phyloP scores from a whole-genome alignment of 2,113 vertebrate genomes.

The Dissostichus mawsoni region DNA sequence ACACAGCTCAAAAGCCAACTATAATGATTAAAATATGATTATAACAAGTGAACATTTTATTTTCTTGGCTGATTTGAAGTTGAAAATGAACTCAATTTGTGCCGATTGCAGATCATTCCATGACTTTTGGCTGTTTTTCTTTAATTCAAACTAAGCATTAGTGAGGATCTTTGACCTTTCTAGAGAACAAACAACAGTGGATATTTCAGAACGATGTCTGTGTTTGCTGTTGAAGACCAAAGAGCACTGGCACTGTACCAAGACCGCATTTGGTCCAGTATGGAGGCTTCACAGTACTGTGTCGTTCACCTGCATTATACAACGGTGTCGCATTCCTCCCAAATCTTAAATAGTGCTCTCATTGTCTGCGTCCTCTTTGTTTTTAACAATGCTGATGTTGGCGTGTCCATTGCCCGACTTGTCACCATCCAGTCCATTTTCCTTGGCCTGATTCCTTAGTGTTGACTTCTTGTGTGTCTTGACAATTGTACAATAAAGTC shows the following conservation, averaged over 20 bases:
- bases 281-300: slow-evolving; percentile 15
- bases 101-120: background rate
- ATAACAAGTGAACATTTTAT: background rate
- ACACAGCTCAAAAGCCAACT: background rate
- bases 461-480: slow-evolving; percentile 73
- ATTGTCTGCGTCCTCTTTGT: slow-evolving; percentile 64
- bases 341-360: slow-evolving; percentile 80
- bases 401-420: slow-evolving; percentile 41
- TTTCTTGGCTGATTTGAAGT: background rate
- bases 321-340: background rate
- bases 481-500: slow-evolving; percentile 70
- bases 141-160: background rate
- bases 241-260: slow-evolving; percentile 48
- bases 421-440: slow-evolving; percentile 55
- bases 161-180: slow-evolving; percentile 16
- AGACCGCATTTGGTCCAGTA: slow-evolving; percentile 39
- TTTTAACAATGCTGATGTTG: slow-evolving; percentile 55
- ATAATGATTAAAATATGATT: background rate
- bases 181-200: slow-evolving; percentile 4
- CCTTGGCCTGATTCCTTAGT: slow-evolving; percentile 65
- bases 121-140: background rate
- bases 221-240: background rate
- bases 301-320: background rate
- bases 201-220: background rate
- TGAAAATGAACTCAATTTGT: background rate